Base-by-base conservation (phyloP, 2,888 invertebrate species). In the Sminthurides aquaticus region DNA sequence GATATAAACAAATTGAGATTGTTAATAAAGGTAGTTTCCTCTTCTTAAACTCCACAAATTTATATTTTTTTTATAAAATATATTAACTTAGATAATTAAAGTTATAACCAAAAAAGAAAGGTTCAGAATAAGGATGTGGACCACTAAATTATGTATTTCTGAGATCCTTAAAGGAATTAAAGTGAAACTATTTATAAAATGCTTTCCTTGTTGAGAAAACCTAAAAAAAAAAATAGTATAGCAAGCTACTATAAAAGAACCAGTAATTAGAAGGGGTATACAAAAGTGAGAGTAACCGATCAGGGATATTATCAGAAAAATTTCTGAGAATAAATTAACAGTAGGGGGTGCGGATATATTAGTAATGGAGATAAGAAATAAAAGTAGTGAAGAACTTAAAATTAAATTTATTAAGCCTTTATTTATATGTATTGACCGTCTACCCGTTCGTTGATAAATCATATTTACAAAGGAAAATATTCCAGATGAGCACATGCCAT, bases 261-360 rank as follows among this genome's bases (percentile, higher is more conserved):
- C 78, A 71, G 85, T 78, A 73, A 81, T 78, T 78, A 86, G 80
- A 73, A 81, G 76, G 75, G 84, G 70, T 77, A 85, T 80, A n/a
- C 78, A 78, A 62, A 81, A 48, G 67, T 76, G 79, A 66, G 81
- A 82, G 78, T 82, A 84, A 34, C 79, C 79, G 55, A 85, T 69
- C 76, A 86, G 77, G 70, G 82, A 82, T 80, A 83, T 83, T 79
- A 86, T 81, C 77, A 86, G 80, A 69, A 82, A 79, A 83, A 87
- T 83, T 79, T 87, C 86, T 0, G 85, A 82, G 69, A 86, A 77
- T 78, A 87, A 83, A 84, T 86, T 86, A 78, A 87, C 79, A 8
- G 85, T 83, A 1, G 86, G 84, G 1, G 87, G 86, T 58, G 84
- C 83, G 0, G 86, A 83, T 76, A 87, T 86, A 84, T 86, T 86